Percentiles rank a stretch among this genome's conserved stretches.
Evolutionary conservation across 1,140 invertebrate species (phyloP).

Genomic region (Eufriesea mexicana): DNA sequence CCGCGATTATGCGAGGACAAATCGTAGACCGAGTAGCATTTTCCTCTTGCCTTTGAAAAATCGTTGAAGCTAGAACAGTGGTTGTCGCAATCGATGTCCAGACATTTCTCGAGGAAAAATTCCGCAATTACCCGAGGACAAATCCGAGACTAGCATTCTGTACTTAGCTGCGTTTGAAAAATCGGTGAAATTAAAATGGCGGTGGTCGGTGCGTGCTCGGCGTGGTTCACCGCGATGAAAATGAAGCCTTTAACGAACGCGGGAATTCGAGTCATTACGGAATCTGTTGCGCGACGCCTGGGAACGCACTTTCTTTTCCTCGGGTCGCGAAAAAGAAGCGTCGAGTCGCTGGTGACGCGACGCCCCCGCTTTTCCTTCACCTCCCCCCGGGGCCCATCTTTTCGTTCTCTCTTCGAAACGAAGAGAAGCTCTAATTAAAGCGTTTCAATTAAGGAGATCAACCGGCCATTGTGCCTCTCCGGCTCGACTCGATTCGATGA

Average conservation of each 20-base stretch:
- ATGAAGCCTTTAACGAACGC: conserved; percentile 40
- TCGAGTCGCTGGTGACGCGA: conserved; percentile 11
- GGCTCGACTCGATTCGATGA: conserved; percentile 50
- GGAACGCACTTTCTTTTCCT: conserved; percentile 42
- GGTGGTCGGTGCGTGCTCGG: too few relatives aligned
- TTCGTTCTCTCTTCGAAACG: background rate
- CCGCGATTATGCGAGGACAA: too few relatives aligned
- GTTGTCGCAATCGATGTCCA: too few relatives aligned
- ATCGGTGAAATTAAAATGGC: too few relatives aligned
- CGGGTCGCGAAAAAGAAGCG: conserved; percentile 41
- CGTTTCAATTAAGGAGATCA: conserved; percentile 64
- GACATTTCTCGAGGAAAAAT: too few relatives aligned
- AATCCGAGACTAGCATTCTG: too few relatives aligned
- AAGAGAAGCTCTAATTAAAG: conserved; percentile 61
- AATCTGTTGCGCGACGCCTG: conserved; percentile 46
- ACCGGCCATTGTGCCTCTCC: conserved; percentile 46
- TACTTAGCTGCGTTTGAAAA: too few relatives aligned
- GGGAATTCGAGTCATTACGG: conserved; percentile 42
- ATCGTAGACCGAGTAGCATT: too few relatives aligned
- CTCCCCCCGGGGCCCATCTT: background rate
- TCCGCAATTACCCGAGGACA: too few relatives aligned
- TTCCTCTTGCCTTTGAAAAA: too few relatives aligned
- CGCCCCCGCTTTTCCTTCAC: too few relatives aligned
- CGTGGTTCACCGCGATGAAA: background rate
- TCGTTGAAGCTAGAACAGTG: too few relatives aligned